Evolutionary conservation across 2,888 invertebrate genomes (phyloP), one percentile per base, ranked within the genome.

Genomic region (Trypoxylon attenuatum): DNA sequence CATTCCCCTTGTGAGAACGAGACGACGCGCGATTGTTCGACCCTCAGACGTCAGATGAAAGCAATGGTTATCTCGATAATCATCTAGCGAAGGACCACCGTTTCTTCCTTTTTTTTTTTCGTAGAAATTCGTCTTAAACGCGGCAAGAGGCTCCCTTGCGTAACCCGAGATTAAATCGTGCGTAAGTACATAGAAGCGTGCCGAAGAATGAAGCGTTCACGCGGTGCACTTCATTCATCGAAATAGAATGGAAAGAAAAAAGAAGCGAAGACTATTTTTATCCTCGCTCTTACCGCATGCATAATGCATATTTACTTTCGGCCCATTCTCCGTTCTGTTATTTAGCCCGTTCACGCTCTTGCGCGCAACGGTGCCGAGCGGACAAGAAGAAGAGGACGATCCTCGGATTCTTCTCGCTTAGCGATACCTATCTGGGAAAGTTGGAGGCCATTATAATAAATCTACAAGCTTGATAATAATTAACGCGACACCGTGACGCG

Each of bases 301-400:
- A 69, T 69, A 53, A 69, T 69, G 68, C 68, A 69, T n/a, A n/a
- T 69, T 66, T 59, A 66, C 68, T 66, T 69, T 69, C 68, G 49
- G 66, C 55, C 42, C 57, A 21, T 55, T 60, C 33, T 10, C 33
- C 33, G 13, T 56, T 61, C n/a, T 57, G 55, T 66, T 69, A 66
- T 64, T 56, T 69, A 60, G 60, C 52, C 57, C 61, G 15, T 66
- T 66, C 61, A 69, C 68, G 68, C 68, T 69, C 60, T 69, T 69
- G 67, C 66, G 66, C 41, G 53, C 55, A 69, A 69, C 50, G 66
- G 51, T 69, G 67, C 61, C 68, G 56, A 45, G 61, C 19, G 10
- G 13, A 16, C 38, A n/a, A n/a, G n/a, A n/a, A n/a, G n/a, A n/a
- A n/a, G n/a, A n/a, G n/a, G n/a, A n/a, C n/a, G n/a, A n/a, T n/a